Evolutionary conservation across 2,797 vertebrate genomes (phyloP).

Genomic region (Sphaeramia orbicularis): DNA sequence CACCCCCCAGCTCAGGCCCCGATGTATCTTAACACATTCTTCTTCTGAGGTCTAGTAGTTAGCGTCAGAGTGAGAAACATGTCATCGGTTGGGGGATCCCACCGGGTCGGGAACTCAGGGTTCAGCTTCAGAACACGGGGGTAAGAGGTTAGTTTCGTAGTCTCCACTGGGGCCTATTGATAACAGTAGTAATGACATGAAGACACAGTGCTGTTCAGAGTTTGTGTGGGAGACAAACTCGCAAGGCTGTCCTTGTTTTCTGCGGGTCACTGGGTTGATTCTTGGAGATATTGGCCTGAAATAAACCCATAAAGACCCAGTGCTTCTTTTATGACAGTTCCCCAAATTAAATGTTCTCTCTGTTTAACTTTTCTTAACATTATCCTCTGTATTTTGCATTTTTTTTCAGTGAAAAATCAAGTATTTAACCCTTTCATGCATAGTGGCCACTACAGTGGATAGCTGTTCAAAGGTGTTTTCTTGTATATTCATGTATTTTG

Average conservation of each 20-base stretch:
- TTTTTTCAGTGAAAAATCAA: no score
- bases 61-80: conserved; percentile 64
- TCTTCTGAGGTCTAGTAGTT: conserved; percentile 41
- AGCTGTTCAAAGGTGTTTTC: no score
- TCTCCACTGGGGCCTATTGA: conserved; percentile 22
- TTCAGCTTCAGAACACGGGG: conserved; percentile 25
- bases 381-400: no score
- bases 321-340: no score
- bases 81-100: conserved; percentile 43
- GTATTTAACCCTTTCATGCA: no score
- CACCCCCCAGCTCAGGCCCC: conserved; percentile 22
- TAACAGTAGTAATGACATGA: conserved; percentile 22
- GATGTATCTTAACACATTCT: conserved; percentile 42
- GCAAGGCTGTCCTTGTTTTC: conserved; percentile 1
- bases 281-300: neutral
- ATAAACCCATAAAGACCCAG: no score
- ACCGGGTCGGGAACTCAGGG: conserved; percentile 33
- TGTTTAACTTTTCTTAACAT: no score
- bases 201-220: neutral
- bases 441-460: no score
- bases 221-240: conserved; percentile 5
- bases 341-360: no score
- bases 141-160: conserved; percentile 38
- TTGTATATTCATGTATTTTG: no score
- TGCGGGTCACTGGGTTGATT: neutral